Evolutionary conservation across 92 coral and sea anemone species (phyloP).

Genomic region (Virgularia gustaviana): DNA sequence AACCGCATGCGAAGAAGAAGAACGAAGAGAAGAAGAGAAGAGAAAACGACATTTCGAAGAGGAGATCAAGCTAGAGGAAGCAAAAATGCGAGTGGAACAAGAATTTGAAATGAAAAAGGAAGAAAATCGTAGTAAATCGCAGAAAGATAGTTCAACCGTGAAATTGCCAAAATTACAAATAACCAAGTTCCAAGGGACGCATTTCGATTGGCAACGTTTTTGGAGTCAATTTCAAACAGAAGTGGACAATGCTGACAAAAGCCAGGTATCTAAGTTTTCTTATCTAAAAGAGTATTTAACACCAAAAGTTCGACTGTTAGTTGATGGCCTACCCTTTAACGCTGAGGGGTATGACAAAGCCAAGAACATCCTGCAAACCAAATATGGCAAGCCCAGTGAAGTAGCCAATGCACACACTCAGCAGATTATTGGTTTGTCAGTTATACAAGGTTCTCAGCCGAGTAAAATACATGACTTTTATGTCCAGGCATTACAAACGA

Average conservation of each 20-base stretch:
- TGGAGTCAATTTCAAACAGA: constrained; percentile 59
- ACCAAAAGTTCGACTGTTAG: constrained; percentile 31
- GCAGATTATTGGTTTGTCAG: constrained; percentile 41
- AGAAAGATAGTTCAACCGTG: constrained; percentile 15
- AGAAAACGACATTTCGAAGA: constrained; percentile 26
- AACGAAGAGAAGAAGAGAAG: constrained; percentile 17
- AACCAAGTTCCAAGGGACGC: constrained; percentile 58
- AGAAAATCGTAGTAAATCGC: background rate
- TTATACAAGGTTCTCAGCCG: constrained; percentile 43
- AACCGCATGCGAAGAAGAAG: constrained; percentile 7
- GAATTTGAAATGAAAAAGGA: background rate
- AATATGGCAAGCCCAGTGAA: constrained; percentile 56
- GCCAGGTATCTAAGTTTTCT: constrained; percentile 53
- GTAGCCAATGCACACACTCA: constrained; percentile 52
- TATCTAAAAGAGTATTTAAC: constrained; percentile 49
- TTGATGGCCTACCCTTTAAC: constrained; percentile 47
- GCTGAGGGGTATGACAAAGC: constrained; percentile 50
- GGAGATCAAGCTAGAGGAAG: constrained; percentile 18
- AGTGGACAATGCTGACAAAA: constrained; percentile 49
- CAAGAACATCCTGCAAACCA: constrained; percentile 26
- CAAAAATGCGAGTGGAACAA: constrained; percentile 28
- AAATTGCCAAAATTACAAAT: constrained; percentile 52
- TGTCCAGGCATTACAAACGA: constrained; percentile 55
- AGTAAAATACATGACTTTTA: constrained; percentile 37
- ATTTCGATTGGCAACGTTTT: constrained; percentile 46